Conservation (phyloP, 2,797 vertebrate genomes). For the Lagocephalus sceleratus region DNA sequence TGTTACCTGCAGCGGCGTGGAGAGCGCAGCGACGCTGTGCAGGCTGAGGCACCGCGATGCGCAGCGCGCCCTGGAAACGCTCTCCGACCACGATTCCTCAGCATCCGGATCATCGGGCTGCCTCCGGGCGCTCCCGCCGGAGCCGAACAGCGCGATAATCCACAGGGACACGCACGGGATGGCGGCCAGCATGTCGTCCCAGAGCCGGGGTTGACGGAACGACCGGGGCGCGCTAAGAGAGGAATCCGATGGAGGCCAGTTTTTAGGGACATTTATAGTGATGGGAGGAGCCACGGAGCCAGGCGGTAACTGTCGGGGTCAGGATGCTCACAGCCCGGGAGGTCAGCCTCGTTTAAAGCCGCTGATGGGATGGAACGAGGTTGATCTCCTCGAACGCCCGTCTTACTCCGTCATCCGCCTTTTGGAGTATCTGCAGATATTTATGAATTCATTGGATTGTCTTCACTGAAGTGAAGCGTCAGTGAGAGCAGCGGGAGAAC, state of each 20-base stretch:
- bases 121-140: constrained; percentile 53
- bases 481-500: no score
- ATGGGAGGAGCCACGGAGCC: constrained; percentile 42
- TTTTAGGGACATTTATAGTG: constrained; percentile 29
- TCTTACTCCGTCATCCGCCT: not conserved
- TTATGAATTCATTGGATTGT: no score
- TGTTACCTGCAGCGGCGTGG: constrained; percentile 79
- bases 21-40: constrained; percentile 82
- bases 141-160: constrained; percentile 71
- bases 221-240: not conserved
- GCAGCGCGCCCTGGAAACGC: constrained; percentile 80
- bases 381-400: not conserved
- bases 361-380: not conserved
- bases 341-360: not conserved
- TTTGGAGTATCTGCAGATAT: no score
- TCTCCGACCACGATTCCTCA: constrained; percentile 62
- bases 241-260: constrained; percentile 23
- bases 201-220: not conserved
- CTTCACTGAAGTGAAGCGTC: no score
- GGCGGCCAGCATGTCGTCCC: constrained; percentile 62
- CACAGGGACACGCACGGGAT: constrained; percentile 68
- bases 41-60: constrained; percentile 87
- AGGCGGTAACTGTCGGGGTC: constrained; percentile 30
- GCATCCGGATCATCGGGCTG: constrained; percentile 75
- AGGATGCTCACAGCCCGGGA: constrained; percentile 8